Evolutionary conservation across 2,888 invertebrate genomes (phyloP), one percentile per base, ranked within the genome.

Genomic region (Ormyrus thymus): DNA sequence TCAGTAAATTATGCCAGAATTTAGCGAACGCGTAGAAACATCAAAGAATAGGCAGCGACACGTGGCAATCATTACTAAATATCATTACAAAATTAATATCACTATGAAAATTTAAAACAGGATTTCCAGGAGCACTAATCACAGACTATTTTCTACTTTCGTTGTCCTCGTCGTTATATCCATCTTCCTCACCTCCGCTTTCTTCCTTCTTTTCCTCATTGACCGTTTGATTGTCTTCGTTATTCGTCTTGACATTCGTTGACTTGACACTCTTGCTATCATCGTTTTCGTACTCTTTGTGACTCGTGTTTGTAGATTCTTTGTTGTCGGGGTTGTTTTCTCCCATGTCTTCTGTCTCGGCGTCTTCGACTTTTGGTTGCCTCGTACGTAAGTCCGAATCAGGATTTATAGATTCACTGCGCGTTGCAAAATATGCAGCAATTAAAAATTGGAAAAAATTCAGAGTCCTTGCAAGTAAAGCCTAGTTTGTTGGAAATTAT

Each of bases 91-190:
- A 62, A 46, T 62, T 11, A n/a, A 46, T 48, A 13, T 48, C 56
- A n/a, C 43, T 53, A 59, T n/a, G 43, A 59, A 50, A 66, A 29
- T 29, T 29, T n/a, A 51, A 50, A 13, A 0, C 45, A 13, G 7
- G n/a, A 29, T 29, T 29, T 29, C 29, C 29, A 29, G 29, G 4
- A 4, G 29, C 29, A 29, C 29, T 29, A 29, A 29, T 29, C 29
- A 29, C 2, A n/a, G 8, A 3, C 56, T 15, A 59, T 78, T 45
- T 59, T 45, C 76, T 81, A 7, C 80, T 79, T 5, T 84, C 83
- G 5, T 81, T 83, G 7, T 83, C 82, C n/a, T 69, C 74, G 29
- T 81, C 79, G 13, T 81, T 74, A 0, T 74, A 83, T 8, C 71
- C 64, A 76, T 81, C 81, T 8, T 83, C 82, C 29, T 76, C 73